A percentile compares a stretch with the other conserved stretches of the same genome.
These are phyloP conservation scores for Fratercula arctica DNA, from an alignment of 2,797 vertebrate genomes.

Conservation along the genomic window DNA sequence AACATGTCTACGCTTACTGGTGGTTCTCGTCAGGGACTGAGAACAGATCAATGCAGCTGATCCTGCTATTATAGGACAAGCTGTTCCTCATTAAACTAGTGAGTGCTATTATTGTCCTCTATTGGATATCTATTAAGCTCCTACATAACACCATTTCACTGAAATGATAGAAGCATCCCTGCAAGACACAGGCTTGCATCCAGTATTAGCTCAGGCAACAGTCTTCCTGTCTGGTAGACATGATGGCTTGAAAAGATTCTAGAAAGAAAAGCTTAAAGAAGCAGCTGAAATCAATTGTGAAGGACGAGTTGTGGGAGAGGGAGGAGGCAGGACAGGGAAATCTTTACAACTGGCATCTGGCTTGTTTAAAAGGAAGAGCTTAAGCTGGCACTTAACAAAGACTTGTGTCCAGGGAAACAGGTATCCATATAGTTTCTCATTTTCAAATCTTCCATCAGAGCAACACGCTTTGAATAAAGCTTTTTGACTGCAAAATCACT, in stretches of 20 bases:
- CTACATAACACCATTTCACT: neutral
- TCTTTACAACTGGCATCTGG: neutral
- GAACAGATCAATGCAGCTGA: neutral
- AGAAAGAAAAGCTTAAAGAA: neutral
- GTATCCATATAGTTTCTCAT: neutral
- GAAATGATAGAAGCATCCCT: neutral
- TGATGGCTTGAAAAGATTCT: neutral
- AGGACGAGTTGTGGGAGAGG: neutral
- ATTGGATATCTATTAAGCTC: neutral
- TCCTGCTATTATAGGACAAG: neutral
- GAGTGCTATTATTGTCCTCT: neutral
- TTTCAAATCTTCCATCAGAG: neutral
- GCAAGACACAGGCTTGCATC: neutral
- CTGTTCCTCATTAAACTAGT: neutral
- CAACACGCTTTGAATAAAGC: neutral
- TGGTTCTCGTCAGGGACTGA: neutral
- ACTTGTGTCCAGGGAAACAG: neutral
- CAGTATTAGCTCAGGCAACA: neutral
- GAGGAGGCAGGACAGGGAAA: neutral
- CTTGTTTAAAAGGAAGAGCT: neutral
- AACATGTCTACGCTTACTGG: neutral
- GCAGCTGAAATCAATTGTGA: neutral
- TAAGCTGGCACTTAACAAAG: neutral
- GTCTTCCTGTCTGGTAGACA: neutral
- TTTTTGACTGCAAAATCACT: neutral